Base-by-base conservation (phyloP, 1,140 invertebrate species). In the Sinonovacula constricta region DNA sequence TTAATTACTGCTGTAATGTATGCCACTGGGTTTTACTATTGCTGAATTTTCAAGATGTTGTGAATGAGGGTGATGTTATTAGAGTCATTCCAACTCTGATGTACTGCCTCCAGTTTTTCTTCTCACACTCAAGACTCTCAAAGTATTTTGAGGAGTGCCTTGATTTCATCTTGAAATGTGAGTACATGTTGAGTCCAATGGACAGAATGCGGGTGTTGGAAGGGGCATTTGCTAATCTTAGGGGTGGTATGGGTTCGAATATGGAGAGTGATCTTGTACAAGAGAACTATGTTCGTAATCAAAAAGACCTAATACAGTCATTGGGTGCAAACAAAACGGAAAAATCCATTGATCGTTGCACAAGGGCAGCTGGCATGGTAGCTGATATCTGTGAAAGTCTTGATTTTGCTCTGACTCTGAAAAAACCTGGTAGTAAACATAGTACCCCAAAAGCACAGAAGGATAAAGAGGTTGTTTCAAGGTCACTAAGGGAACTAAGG, bases 131-230 rank as follows among this genome's bases (percentile, higher is more conserved):
- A 26, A 60, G 57, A 30, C 28, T 60, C n/a, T 60, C 57, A 18
- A 60, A 60, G 30, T 60, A 60, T n/a, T 60, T 60, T 30, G 28
- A 60, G n/a, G 57, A 60, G 31, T 60, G 57, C n/a, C 18, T 60
- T n/a, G 57, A 60, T 30, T 60, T 60, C 5, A 26, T 60, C 26
- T 31, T 45, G 39, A 45, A 45, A 18, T 45, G 39, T 45, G 39
- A 45, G 24, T 57, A n/a, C 24, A 15, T 57, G 22, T 30, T 30
- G 5, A 60, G 57, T 30, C 57, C 14, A 60, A 60, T 60, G 57
- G n/a, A 60, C n/a, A n/a, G 54, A 57, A 60, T 60, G 31, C 28
- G 28, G 30, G 57, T 60, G 57, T 31, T 60, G 7, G 57, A 60
- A 60, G 57, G 14, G 15, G 57, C 57, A 26, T 60, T 60, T 30